A percentile compares a stretch with the other conserved stretches of the same genome.
Conservation (phyloP, 2,888 invertebrate species). For the Archaeoteleia sp. region DNA sequence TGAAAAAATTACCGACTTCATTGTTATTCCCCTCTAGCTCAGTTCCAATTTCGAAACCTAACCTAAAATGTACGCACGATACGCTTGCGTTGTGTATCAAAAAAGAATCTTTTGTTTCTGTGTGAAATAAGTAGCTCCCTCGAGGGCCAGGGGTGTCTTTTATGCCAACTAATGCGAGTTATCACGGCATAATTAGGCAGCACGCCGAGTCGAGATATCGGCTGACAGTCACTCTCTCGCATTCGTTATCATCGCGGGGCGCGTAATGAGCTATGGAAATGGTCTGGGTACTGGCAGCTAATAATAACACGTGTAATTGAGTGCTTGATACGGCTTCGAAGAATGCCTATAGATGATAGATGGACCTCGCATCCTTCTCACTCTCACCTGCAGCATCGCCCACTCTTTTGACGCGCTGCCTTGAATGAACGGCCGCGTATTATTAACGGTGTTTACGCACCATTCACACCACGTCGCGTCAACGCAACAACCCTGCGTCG, state of each 20-base stretch:
- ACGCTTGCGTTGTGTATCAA: no score
- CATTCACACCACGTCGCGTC: no score
- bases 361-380: conserved; percentile 21
- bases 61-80: no score
- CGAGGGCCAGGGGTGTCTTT: conserved; percentile 23
- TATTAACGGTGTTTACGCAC: conserved; percentile 42
- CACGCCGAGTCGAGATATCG: conserved; percentile 60
- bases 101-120: no score
- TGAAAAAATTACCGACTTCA: no score
- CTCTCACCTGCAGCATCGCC: conserved; percentile 28
- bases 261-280: conserved; percentile 58
- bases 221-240: conserved; percentile 54
- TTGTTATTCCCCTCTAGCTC: no score
- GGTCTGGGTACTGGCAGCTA: conserved; percentile 57
- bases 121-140: conserved; percentile 36
- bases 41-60: no score
- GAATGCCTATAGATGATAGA: conserved; percentile 42
- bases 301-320: conserved; percentile 67
- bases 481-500: no score
- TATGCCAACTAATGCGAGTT: conserved; percentile 35
- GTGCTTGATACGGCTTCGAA: conserved; percentile 51
- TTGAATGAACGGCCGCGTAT: conserved; percentile 47
- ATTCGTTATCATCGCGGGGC: conserved; percentile 49
- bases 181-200: conserved; percentile 52
- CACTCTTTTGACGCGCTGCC: conserved; percentile 40